phyloP scores from a whole-genome alignment of 2,797 vertebrate genomes.

The Adrianichthys oophorus region DNA sequence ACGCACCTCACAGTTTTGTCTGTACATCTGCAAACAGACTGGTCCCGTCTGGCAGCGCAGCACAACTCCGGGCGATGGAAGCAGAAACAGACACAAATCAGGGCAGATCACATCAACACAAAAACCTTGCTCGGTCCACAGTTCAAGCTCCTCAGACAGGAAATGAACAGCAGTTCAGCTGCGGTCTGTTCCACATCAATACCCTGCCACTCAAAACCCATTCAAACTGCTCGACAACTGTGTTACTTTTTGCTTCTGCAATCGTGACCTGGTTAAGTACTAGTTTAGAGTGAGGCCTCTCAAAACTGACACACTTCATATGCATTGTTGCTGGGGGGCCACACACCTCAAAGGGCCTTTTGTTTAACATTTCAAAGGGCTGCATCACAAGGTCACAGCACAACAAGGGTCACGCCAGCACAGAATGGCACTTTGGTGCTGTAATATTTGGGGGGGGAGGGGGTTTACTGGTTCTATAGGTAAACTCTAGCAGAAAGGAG shows the following conservation, averaged over 20 bases:
- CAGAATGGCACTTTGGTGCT: slow-evolving; percentile 59
- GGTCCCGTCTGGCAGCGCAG: slow-evolving; percentile 71
- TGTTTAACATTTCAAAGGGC: slow-evolving; percentile 74
- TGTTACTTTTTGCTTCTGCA: slow-evolving; percentile 12
- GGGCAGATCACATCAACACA: slow-evolving; percentile 72
- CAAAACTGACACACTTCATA: slow-evolving; percentile 45
- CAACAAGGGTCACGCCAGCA: slow-evolving; percentile 67
- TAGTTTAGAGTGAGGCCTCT: slow-evolving; percentile 11
- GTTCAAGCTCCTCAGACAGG: slow-evolving; percentile 48
- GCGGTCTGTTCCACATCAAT: slow-evolving; percentile 14
- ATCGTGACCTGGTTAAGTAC: slow-evolving; percentile 19
- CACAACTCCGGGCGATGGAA: slow-evolving; percentile 75
- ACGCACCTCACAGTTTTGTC: slow-evolving; percentile 53
- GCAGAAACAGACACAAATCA: slow-evolving; percentile 69
- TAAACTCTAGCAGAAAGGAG: slow-evolving; percentile 76
- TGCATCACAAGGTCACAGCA: slow-evolving; percentile 66
- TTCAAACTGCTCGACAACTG: neutral
- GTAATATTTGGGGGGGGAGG: slow-evolving; percentile 24
- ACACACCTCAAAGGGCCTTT: slow-evolving; percentile 58
- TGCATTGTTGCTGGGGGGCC: slow-evolving; percentile 62
- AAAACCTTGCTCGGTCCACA: slow-evolving; percentile 62
- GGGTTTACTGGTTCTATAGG: slow-evolving; percentile 73
- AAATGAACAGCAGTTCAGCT: slow-evolving; percentile 37
- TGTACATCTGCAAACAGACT: slow-evolving; percentile 68
- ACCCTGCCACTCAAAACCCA: slow-evolving; percentile 6